Base-by-base conservation (phyloP, 1,140 invertebrate genomes). In the Argopecten irradians region DNA sequence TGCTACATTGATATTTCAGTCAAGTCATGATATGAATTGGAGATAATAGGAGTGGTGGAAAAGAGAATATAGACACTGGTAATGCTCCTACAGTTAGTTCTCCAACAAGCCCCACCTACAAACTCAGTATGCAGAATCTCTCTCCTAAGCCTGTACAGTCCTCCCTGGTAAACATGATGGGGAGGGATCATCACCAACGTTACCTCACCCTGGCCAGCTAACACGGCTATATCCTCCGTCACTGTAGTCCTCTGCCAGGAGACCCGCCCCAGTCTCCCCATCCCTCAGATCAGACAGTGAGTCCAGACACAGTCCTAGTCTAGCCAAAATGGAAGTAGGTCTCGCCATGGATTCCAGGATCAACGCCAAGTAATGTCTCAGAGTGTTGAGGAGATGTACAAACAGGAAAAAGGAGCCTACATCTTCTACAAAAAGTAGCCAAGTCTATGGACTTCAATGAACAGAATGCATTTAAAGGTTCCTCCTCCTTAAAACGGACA, bases 1-100 rank as follows among this genome's bases (percentile, higher is more conserved):
- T 71, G 55, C n/a, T 5, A 71, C 1, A n/a, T 71, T 71, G 16
- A 71, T 71, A 71, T 71, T 28, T 71, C 55, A 71, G 55, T 71
- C 55, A n/a, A 71, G 55, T 71, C 55, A 71, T 28, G 55, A 71
- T 71, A 71, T 71, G 55, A 71, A 71, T n/a, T 71, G 55, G 55
- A 71, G 55, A 71, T 3, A 28, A 16, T 71, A 22, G n/a, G n/a
- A n/a, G 5, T 0, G 55, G 7, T 28, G 55, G 55, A 71, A 28
- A 71, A 28, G 22, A 28, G 55, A n/a, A 3, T 28, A 3, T 71
- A 5, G n/a, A 71, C 16, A 11, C 55, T n/a, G 11, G 55, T n/a
- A 71, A 71, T 71, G n/a, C 22, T n/a, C 28, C 55, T 11, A 7
- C 55, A 28, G 22, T 16, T 71, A 28, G n/a, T 71, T 8, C 55